Percentiles rank a stretch among this genome's conserved stretches.
Evolutionary conservation across 92 coral and sea anemone species (phyloP).

Genomic region (Montipora capitata): DNA sequence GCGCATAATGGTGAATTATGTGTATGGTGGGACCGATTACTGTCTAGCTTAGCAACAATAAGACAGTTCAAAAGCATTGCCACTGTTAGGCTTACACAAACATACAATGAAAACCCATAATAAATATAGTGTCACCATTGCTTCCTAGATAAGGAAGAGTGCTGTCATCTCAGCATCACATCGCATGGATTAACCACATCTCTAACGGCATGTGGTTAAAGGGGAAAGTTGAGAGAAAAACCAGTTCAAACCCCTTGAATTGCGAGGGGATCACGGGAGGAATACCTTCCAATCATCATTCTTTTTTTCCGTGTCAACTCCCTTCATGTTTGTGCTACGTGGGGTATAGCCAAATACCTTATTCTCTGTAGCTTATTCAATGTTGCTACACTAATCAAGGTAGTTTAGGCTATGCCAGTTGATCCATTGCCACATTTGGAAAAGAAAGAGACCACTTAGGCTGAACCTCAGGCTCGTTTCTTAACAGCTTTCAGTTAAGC

Average conservation of each 20-base stretch:
- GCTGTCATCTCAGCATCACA: not conserved
- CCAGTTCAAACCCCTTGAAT: not conserved
- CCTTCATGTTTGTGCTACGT: not conserved
- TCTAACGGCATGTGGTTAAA: not conserved
- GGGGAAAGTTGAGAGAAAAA: not conserved
- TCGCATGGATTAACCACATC: not conserved
- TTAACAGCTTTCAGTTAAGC: not conserved
- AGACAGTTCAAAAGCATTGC: constrained; percentile 1
- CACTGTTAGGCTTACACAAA: not conserved
- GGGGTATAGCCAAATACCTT: not conserved
- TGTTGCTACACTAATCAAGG: not conserved
- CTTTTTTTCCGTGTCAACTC: not conserved
- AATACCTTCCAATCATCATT: not conserved
- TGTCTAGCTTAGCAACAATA: constrained; percentile 1
- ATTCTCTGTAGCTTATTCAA: no score
- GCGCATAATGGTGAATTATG: not conserved
- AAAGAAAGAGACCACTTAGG: not conserved
- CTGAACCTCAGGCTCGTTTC: not conserved
- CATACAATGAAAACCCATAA: not conserved
- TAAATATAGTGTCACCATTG: constrained; percentile 12
- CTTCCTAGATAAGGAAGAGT: constrained; percentile 14
- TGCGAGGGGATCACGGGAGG: not conserved
- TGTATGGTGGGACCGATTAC: not conserved
- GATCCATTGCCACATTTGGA: not conserved
- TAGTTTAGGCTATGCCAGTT: not conserved